These are phyloP conservation scores for Pollenia griseotomentosa DNA, from an alignment of 2,888 invertebrate genomes.

Conservation along the genomic window DNA sequence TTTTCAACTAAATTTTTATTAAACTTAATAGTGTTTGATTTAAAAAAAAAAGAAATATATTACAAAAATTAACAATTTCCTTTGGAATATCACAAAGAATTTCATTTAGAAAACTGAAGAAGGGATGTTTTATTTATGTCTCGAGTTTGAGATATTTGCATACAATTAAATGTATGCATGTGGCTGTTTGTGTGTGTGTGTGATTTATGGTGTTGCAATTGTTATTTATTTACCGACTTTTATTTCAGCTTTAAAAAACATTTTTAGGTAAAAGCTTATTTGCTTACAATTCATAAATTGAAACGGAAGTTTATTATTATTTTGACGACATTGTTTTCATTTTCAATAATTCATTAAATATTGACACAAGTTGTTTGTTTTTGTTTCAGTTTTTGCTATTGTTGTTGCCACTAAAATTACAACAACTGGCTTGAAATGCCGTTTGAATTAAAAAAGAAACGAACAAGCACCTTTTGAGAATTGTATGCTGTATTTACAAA, in stretches of 20 bases:
- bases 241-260: neutral
- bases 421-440: constrained; percentile 50
- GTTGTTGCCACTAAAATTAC: constrained; percentile 43
- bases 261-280: constrained; percentile 27
- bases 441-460: constrained; percentile 20
- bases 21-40: neutral
- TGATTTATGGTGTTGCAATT: neutral
- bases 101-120: neutral
- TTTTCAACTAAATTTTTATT: neutral
- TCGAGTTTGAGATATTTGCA: constrained; percentile 50
- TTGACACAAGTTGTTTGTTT: constrained; percentile 42
- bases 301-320: constrained; percentile 63
- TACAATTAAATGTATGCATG: constrained; percentile 34
- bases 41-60: neutral
- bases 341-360: constrained; percentile 65
- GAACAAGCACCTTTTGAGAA: constrained; percentile 49
- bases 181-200: no score
- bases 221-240: constrained; percentile 49
- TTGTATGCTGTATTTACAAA: constrained; percentile 57
- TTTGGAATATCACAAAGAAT: constrained; percentile 11
- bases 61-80: constrained; percentile 19
- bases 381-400: constrained; percentile 3
- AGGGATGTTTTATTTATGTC: neutral
- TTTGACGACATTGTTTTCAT: constrained; percentile 32
- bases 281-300: neutral